Evolutionary conservation across 2,888 invertebrate genomes (phyloP).

Genomic region (Ypsolopha sequella): DNA sequence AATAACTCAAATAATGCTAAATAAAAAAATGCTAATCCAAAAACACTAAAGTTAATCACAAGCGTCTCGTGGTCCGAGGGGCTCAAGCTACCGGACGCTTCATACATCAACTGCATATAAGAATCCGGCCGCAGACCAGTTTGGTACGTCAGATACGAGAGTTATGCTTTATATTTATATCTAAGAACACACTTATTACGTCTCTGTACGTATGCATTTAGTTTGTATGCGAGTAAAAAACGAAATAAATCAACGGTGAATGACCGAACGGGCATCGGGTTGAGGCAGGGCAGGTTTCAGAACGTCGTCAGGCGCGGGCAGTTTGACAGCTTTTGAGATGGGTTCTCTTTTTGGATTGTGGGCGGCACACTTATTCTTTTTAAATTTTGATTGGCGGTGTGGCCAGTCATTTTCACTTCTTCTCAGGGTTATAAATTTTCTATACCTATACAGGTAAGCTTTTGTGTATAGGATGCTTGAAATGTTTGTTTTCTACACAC

Average conservation of each 20-base stretch:
- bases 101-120: slow-evolving; percentile 16
- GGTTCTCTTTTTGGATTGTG: slow-evolving; percentile 63
- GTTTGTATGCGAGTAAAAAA: slow-evolving; percentile 64
- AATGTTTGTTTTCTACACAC: no score
- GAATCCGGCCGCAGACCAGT: slow-evolving; percentile 51
- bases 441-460: no score
- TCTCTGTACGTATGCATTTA: slow-evolving; percentile 38
- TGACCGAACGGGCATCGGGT: slow-evolving; percentile 42
- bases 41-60: slow-evolving; percentile 1
- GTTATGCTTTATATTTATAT: slow-evolving; percentile 47
- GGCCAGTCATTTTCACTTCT: slow-evolving; percentile 22
- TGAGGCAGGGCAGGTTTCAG: slow-evolving; percentile 53
- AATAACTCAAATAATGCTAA: background rate
- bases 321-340: slow-evolving; percentile 67
- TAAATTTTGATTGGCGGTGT: slow-evolving; percentile 33
- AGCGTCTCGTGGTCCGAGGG: slow-evolving; percentile 1
- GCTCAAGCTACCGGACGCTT: slow-evolving; percentile 9
- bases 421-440: background rate
- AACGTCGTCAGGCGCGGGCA: slow-evolving; percentile 33
- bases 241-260: slow-evolving; percentile 58
- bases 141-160: slow-evolving; percentile 43
- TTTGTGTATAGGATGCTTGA: no score
- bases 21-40: background rate
- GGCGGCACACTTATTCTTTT: slow-evolving; percentile 29
- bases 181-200: slow-evolving; percentile 32